A percentile compares a stretch with the other conserved stretches of the same genome.
Evolutionary conservation across 2,797 vertebrate genomes (phyloP).

Genomic region (Micropoecilia bifurca): DNA sequence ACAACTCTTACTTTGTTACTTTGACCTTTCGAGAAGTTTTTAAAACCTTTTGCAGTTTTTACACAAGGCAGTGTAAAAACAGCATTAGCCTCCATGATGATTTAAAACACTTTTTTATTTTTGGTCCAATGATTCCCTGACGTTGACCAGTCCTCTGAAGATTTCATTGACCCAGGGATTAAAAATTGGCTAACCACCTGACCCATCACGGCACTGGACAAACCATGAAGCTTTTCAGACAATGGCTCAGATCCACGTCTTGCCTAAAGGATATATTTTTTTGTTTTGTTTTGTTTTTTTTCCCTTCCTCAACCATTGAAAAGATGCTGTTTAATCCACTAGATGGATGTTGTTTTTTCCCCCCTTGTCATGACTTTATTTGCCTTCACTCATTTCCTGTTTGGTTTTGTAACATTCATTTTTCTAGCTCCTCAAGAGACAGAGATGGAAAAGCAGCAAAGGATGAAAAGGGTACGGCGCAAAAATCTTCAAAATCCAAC

Average conservation of each 20-base stretch:
- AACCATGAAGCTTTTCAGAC: constrained; percentile 93
- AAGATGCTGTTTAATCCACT: constrained; percentile 64
- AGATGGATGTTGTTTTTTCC: constrained; percentile 40
- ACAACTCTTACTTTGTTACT: constrained; percentile 89
- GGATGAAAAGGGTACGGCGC: constrained; percentile 94
- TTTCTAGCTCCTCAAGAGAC: constrained; percentile 94
- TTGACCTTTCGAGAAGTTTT: constrained; percentile 88
- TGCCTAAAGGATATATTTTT: constrained; percentile 65
- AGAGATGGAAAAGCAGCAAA: constrained; percentile 93
- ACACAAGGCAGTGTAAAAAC: constrained; percentile 85
- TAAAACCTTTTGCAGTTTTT: constrained; percentile 86
- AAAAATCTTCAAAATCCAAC: not conserved
- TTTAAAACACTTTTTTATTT: constrained; percentile 66
- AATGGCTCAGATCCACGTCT: constrained; percentile 87
- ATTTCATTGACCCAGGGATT: constrained; percentile 97
- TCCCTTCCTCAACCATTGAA: constrained; percentile 18
- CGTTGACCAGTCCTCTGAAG: constrained; percentile 96
- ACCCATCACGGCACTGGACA: constrained; percentile 95
- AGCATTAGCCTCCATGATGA: constrained; percentile 92
- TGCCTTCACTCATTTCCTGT: constrained; percentile 73
- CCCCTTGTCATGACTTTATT: constrained; percentile 46
- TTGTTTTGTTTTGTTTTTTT: constrained; percentile 18
- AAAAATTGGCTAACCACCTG: constrained; percentile 97
- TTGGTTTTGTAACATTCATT: constrained; percentile 80
- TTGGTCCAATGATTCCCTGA: constrained; percentile 92